Conservation (phyloP, 2,888 invertebrate species). For the Leucophenga maculata region DNA sequence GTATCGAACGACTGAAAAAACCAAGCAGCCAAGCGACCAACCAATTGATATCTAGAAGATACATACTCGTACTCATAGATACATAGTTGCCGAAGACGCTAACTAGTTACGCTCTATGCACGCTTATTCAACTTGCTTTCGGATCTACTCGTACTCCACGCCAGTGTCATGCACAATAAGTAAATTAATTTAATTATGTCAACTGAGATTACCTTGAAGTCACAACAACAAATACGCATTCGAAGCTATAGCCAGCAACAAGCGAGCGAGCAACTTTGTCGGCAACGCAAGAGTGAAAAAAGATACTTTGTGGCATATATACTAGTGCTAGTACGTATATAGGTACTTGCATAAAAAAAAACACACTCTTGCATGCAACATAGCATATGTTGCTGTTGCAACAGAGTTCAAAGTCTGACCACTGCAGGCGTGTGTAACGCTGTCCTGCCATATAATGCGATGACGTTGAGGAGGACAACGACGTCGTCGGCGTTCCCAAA, state of each 20-base stretch:
- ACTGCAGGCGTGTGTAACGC: slow-evolving; percentile 27
- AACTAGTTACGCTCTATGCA: slow-evolving; percentile 43
- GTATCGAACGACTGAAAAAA: slow-evolving; percentile 32
- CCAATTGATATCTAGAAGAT: background rate
- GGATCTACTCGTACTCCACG: slow-evolving; percentile 48
- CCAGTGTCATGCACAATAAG: slow-evolving; percentile 47
- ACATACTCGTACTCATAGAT: background rate
- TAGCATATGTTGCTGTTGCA: slow-evolving; percentile 7
- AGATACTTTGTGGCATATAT: slow-evolving; percentile 1
- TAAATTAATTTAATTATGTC: slow-evolving; percentile 71
- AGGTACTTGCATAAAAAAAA: slow-evolving; percentile 12
- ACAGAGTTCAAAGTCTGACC: slow-evolving; percentile 27
- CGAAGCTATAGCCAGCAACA: slow-evolving; percentile 14
- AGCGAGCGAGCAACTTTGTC: slow-evolving; percentile 22
- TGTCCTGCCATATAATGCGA: slow-evolving; percentile 10
- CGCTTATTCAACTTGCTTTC: slow-evolving; percentile 45
- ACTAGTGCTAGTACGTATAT: too few species aligned
- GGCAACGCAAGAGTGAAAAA: slow-evolving; percentile 27
- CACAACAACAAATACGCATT: slow-evolving; percentile 23
- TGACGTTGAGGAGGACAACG: background rate
- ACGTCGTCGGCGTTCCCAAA: background rate
- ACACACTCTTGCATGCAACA: slow-evolving; percentile 14
- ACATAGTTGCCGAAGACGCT: background rate
- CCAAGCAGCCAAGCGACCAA: slow-evolving; percentile 2
- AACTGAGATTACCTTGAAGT: slow-evolving; percentile 69